Base-by-base conservation (phyloP, 2,888 invertebrate genomes). In the Anticlea derivata region DNA sequence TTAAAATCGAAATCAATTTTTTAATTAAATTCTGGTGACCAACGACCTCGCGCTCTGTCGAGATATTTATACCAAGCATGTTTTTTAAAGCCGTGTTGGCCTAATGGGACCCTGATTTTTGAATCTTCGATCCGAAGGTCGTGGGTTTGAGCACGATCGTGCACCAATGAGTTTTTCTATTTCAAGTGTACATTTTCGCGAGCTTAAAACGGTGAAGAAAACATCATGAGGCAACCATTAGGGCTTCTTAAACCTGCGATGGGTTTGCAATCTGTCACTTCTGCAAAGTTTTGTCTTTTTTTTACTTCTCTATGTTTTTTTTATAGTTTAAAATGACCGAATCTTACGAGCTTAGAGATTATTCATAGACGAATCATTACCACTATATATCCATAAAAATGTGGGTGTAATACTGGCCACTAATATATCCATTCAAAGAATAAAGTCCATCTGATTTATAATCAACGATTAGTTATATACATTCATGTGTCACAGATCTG, bases 391-490 rank as follows among this genome's bases (percentile, higher is more conserved):
- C 24, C 24, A 49, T 50, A 51, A 48, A 38, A 53, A 40, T 44
- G 68, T 70, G 65, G 71, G 73, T 61, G 69, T 63, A 41, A 35
- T 63, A 59, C 66, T 70, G 48, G 51, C 47, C 39, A 49, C 46
- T 53, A 45, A 50, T 52, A 27, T 49, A 55, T 59, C 57, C 34
- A n/a, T n/a, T n/a, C n/a, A 40, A 44, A 74, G 65, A 63, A 58
- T 57, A 58, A 66, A 68, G 66, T 67, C 63, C 62, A 43, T 60
- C 66, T 81, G 82, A 85, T 78, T 78, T 74, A 85, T 84, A 53
- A 50, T 48, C 62, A 70, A 67, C 79, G 75, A 84, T 83, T 81
- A 80, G 62, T 81, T 75, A 75, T 78, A 80, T 77, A 73, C 73
- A 75, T 68, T 77, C 77, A 78, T 67, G 71, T 80, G 81, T 77